Conservation (phyloP, 2,888 invertebrate genomes). For the Oasisia sp. region DNA sequence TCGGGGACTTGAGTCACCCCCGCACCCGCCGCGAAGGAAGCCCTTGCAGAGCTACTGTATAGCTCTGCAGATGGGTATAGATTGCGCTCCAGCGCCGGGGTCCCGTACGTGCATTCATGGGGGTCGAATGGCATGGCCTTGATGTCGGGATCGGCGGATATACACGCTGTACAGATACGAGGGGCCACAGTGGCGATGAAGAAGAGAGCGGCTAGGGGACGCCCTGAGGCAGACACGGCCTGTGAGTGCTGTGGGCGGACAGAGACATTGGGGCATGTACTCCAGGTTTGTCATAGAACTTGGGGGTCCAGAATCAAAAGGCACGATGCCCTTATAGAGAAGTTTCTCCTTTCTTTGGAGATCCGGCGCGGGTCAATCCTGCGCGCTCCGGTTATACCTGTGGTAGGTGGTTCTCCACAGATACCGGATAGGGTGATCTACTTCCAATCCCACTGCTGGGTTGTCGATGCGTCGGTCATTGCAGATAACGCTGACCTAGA, state of each 20-base stretch:
- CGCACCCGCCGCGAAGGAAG: not conserved
- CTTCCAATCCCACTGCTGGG: too few species aligned
- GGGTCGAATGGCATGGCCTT: too few species aligned
- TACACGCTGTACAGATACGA: not conserved
- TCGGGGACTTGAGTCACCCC: not conserved
- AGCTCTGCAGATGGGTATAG: not conserved
- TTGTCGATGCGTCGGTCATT: too few species aligned
- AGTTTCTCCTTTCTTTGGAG: too few species aligned
- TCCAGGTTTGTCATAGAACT: not conserved
- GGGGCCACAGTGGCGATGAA: not conserved
- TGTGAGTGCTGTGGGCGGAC: not conserved
- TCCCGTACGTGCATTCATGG: not conserved
- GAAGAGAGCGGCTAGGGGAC: not conserved
- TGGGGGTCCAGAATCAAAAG: not conserved
- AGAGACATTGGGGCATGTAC: not conserved
- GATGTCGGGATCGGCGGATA: not conserved
- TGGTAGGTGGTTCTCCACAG: too few species aligned
- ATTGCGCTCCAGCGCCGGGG: not conserved
- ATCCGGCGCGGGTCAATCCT: not conserved
- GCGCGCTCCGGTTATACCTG: too few species aligned
- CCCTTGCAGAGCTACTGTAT: not conserved
- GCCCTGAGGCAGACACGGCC: not conserved
- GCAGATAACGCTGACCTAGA: not conserved
- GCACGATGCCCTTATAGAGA: not conserved
- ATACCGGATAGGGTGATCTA: too few species aligned